Conservation (phyloP, 2,888 invertebrate species). For the Nomada flava region DNA sequence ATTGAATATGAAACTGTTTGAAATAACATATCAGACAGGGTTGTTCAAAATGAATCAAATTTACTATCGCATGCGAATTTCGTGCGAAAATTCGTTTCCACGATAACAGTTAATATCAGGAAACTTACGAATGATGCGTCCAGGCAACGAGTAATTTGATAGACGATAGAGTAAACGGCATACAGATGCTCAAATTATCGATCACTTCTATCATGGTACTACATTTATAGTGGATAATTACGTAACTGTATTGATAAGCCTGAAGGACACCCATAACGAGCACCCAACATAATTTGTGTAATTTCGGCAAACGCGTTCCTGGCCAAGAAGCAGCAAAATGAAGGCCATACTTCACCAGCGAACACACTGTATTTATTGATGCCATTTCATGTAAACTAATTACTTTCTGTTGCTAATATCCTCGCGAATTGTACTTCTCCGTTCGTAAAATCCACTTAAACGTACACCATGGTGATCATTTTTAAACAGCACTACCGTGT, state of each 20-base stretch:
- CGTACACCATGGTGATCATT: too few species aligned
- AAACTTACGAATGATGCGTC: conserved; percentile 46
- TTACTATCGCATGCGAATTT: too few species aligned
- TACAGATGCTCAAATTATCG: conserved; percentile 40
- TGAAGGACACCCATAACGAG: conserved; percentile 24
- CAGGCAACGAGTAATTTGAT: conserved; percentile 46
- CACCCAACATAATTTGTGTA: conserved; percentile 33
- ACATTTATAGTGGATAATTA: conserved; percentile 30
- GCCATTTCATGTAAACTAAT: neutral
- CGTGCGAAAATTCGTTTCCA: neutral
- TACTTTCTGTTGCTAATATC: neutral
- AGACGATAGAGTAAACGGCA: conserved; percentile 33
- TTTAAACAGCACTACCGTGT: too few species aligned
- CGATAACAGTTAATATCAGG: neutral
- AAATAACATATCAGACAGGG: too few species aligned
- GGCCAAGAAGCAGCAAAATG: conserved; percentile 52
- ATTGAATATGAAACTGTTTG: too few species aligned
- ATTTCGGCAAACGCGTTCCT: conserved; percentile 21
- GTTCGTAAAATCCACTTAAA: neutral
- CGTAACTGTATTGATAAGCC: conserved; percentile 48
- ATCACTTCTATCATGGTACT: conserved; percentile 16
- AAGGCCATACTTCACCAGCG: conserved; percentile 43
- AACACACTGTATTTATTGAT: conserved; percentile 25
- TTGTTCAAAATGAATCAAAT: too few species aligned
- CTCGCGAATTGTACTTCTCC: neutral